Base-by-base conservation (phyloP, 2,888 invertebrate species). In the Melikaiella ostensackeni region DNA sequence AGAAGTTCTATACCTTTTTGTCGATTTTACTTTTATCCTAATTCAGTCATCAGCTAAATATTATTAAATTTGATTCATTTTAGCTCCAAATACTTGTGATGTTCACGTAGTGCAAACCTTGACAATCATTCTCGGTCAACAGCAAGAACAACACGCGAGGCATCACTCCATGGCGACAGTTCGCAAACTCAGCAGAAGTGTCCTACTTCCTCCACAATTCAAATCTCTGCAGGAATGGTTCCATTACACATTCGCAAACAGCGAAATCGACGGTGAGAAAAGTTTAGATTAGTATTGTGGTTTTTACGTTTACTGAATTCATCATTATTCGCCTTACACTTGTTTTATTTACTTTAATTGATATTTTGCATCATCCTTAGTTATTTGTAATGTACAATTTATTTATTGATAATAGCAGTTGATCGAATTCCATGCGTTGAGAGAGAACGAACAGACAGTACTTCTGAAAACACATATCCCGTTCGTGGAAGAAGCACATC, bases 201-300 rank as follows among this genome's bases (percentile, higher is more conserved):
- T 98, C 80, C 95, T 98, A 80, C 98, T 98, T 92, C 98, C 98
- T 81, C 98, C 98, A 42, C 98, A 98, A 92, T 98, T 98, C 92
- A 97, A 98, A 92, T 96, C 96, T 55, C 93, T 98, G 59, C 96
- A 96, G 87, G 98, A 99, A 92, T 99, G 99, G 98, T 98, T 99
- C 93, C 96, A 97, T 87, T 99, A 99, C 92, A 97, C 98, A 0
- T 98, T 99, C 92, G 96, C 97, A 27, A 97, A 96, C 86, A 97
- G 97, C 91, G 98, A 98, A 92, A 96, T 98, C 77, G 98, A 98
- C 92, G 97, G 98, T 98, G 91, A 92, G 27, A 76, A 70, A 24
- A 21, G 16, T 16, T 42, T 13, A 42, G 13, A 42, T 42, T 16
- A 11, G 13, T 38, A 1, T 2, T 11, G 11, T 13, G 3, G 1